Evolutionary conservation across 2,113 vertebrate species (phyloP).

Genomic region (Psittacus erithacus): DNA sequence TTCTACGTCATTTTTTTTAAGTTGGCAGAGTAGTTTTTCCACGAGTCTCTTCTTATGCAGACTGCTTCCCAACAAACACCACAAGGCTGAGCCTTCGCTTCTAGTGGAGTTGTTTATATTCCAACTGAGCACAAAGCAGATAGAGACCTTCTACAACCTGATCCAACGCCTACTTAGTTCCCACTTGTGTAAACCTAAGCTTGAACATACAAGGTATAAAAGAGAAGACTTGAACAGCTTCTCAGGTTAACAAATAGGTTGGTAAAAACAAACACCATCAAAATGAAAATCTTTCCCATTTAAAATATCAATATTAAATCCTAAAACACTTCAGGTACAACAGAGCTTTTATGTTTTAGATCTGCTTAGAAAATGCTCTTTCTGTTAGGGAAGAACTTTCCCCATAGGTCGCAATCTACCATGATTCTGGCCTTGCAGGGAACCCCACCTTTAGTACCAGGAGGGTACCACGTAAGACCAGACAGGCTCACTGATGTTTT

Average conservation of each 20-base stretch:
- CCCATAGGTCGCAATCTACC: neutral
- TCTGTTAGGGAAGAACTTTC: neutral
- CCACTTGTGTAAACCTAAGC: neutral
- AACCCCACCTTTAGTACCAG: neutral
- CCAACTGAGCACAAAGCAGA: neutral
- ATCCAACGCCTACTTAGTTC: neutral
- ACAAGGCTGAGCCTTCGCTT: neutral
- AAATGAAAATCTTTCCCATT: neutral
- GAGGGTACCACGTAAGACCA: neutral
- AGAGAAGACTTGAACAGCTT: neutral
- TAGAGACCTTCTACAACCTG: neutral
- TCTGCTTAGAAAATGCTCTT: neutral
- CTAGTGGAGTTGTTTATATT: neutral
- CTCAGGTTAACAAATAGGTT: neutral
- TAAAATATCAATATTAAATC: neutral
- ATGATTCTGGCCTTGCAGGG: neutral
- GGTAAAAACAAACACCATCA: neutral
- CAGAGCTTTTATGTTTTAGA: neutral
- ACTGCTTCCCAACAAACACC: neutral
- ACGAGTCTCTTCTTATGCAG: neutral
- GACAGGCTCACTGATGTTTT: neutral
- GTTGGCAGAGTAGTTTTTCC: neutral
- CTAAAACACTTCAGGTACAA: neutral
- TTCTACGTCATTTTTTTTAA: neutral
- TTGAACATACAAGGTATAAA: rapidly evolving